Base-by-base conservation (phyloP, 2,113 vertebrate species). In the Atrichornis clamosus region DNA sequence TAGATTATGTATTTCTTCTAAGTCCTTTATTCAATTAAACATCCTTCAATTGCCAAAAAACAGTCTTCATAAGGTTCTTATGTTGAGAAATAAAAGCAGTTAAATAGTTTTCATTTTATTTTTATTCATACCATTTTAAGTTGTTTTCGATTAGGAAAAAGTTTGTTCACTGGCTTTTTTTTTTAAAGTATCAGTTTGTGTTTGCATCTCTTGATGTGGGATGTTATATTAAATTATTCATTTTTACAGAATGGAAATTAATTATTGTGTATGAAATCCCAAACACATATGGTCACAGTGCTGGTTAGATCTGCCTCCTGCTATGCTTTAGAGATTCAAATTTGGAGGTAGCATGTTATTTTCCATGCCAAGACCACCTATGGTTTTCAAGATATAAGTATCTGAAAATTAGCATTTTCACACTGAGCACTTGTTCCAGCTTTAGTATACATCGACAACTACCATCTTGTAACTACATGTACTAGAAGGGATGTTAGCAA, bases 211-310 rank as follows among this genome's bases (percentile, higher is more conserved):
- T 94, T 95, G 94, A 97, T 44, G 81, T 96, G 89, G 97, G 96
- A 97, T 95, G 95, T 93, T 94, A 93, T 94, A 98, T 97, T 98
- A 98, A 97, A 98, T 98, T 98, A 98, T 98, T 98, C 97, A 98
- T 97, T 97, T 98, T 96, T 97, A 96, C 97, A 98, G 97, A 97
- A 97, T 97, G 93, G 96, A 98, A 98, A 98, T 98, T 98, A 98
- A 98, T 98, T 98, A 98, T 98, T 97, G 98, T 97, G 97, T 97
- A 98, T 97, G 96, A 97, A 97, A 98, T 98, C 97, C 98, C 97
- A 98, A 98, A 98, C 98, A 98, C 98, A 98, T 98, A 98, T 98
- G 98, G 98, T 98, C 95, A 97, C 94, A 97, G 97, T 92, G 95
- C 96, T 73, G 96, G 97, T 96, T 98, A 98, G 97, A 97, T 97